Evolutionary conservation across 2,797 vertebrate genomes (phyloP).

Genomic region (Sarcophilus harrisii): DNA sequence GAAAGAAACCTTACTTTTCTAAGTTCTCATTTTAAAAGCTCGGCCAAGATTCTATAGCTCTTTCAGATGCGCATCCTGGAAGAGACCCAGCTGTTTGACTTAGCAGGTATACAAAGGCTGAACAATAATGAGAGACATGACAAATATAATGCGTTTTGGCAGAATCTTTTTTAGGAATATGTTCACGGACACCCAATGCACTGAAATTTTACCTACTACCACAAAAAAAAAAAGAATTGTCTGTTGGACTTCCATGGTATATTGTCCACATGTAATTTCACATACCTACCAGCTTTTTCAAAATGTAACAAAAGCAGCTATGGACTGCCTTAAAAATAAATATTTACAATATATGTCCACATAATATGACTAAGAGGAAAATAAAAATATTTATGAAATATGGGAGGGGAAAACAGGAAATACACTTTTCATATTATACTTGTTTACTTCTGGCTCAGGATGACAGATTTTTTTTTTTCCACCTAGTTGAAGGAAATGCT

Average conservation of each 20-base stretch:
- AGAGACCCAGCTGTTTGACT: not conserved
- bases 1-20: not conserved
- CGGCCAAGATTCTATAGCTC: not conserved
- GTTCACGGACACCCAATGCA: not conserved
- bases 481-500: not conserved
- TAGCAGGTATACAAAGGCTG: not conserved
- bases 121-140: not conserved
- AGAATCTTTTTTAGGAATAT: slow-evolving; percentile 15
- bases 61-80: not conserved
- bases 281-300: not conserved
- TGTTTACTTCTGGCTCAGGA: not conserved
- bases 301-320: not conserved
- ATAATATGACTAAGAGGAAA: not conserved
- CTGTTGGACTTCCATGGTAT: not conserved
- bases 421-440: too few species aligned
- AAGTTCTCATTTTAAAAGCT: slow-evolving; percentile 9
- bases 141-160: not conserved
- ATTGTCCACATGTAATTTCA: not conserved
- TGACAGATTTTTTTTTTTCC: not conserved
- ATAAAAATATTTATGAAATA: not conserved
- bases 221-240: not conserved
- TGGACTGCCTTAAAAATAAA: not conserved
- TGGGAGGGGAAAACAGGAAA: not conserved
- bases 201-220: not conserved
- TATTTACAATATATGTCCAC: not conserved